Percentiles rank a stretch among this genome's conserved stretches.
These are phyloP conservation scores for Acronicta alni DNA, from an alignment of 2,888 invertebrate species.

Conservation along the genomic window DNA sequence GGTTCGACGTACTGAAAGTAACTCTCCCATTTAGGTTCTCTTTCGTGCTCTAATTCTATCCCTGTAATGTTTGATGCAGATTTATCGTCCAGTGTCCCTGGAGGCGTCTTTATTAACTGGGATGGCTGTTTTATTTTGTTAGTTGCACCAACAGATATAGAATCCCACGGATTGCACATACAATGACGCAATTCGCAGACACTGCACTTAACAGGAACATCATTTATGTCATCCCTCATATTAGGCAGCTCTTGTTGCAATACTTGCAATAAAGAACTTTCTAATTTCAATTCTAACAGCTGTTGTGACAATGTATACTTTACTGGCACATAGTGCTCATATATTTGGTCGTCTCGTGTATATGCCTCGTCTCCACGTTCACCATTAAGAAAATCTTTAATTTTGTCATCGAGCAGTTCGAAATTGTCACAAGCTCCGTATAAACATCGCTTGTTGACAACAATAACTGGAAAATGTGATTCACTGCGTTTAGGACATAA, in stretches of 20 bases:
- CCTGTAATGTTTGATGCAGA: slow-evolving; percentile 71
- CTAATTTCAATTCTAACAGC: slow-evolving; percentile 68
- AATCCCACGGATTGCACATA: background rate
- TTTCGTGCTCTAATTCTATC: slow-evolving; percentile 70
- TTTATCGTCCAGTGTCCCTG: background rate
- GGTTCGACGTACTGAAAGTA: slow-evolving; percentile 72
- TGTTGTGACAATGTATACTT: slow-evolving; percentile 67
- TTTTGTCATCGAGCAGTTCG: slow-evolving; percentile 71
- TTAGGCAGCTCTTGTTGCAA: slow-evolving; percentile 75
- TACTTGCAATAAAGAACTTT: slow-evolving; percentile 80
- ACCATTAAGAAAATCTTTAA: slow-evolving; percentile 71
- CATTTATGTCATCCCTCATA: slow-evolving; percentile 35
- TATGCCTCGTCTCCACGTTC: slow-evolving; percentile 67
- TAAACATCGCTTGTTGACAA: slow-evolving; percentile 78
- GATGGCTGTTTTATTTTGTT: background rate
- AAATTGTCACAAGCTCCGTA: slow-evolving; percentile 82
- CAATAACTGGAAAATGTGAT: slow-evolving; percentile 76
- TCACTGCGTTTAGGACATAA: slow-evolving; percentile 76
- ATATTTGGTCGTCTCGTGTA: slow-evolving; percentile 70
- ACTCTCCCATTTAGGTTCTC: slow-evolving; percentile 80
- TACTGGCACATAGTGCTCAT: slow-evolving; percentile 70
- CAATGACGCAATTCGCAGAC: slow-evolving; percentile 64
- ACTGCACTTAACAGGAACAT: slow-evolving; percentile 66
- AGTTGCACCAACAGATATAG: too few species aligned
- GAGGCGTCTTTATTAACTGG: background rate